A percentile compares a stretch with the other conserved stretches of the same genome.
These are phyloP conservation scores for Vidua chalybeata DNA, from an alignment of 2,113 vertebrate species.

Conservation along the genomic window DNA sequence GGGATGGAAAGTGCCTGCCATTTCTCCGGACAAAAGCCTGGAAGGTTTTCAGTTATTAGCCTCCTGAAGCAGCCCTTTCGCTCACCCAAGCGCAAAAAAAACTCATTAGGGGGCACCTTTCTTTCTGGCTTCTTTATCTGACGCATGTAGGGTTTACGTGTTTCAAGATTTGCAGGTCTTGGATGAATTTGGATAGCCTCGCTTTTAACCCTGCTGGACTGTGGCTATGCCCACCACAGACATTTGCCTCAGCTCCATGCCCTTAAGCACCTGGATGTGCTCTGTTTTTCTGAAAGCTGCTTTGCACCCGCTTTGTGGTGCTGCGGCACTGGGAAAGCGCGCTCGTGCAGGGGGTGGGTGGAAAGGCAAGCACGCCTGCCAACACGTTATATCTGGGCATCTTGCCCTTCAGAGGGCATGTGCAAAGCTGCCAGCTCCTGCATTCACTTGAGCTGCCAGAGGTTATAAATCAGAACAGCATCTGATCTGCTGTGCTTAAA, in stretches of 20 bases:
- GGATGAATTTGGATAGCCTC: slow-evolving; percentile 30
- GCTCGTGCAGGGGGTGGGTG: fast-evolving
- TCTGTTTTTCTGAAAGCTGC: background rate
- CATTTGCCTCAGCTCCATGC: background rate
- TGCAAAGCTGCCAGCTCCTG: background rate
- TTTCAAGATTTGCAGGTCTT: slow-evolving; percentile 78
- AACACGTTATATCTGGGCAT: background rate
- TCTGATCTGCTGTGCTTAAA: background rate
- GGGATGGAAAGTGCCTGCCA: slow-evolving; percentile 81
- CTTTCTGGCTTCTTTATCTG: slow-evolving; percentile 77
- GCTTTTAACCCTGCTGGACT: slow-evolving; percentile 51
- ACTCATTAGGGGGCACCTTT: slow-evolving; percentile 85
- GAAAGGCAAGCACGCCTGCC: background rate
- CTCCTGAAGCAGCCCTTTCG: slow-evolving; percentile 78
- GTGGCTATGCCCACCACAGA: background rate
- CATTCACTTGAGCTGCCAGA: background rate
- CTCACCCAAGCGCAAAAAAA: slow-evolving; percentile 90
- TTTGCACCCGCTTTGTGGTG: background rate
- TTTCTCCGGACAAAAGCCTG: slow-evolving; percentile 83
- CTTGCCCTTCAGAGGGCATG: background rate
- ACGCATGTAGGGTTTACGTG: slow-evolving; percentile 70
- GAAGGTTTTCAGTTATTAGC: slow-evolving; percentile 72
- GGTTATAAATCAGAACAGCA: background rate
- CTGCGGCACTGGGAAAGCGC: background rate
- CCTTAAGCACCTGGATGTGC: slow-evolving; percentile 18